Percentiles rank a stretch among this genome's conserved stretches.
Conservation (phyloP, 1,140 invertebrate species). For the Microplitis mediator region DNA sequence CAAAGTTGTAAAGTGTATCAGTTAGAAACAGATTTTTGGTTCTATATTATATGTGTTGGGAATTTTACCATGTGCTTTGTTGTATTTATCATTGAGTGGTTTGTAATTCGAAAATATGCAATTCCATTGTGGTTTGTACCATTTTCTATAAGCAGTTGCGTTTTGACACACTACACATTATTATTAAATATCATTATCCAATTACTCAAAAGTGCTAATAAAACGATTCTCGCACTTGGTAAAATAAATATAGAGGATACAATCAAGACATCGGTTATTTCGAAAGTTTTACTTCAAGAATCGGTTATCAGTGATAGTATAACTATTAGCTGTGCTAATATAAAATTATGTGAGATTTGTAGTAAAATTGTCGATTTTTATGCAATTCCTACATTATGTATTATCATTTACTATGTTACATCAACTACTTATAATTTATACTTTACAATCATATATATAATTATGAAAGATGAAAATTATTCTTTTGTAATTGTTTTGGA, state of each 20-base stretch:
- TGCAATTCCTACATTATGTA: background rate
- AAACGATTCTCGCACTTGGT: background rate
- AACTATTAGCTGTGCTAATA: background rate
- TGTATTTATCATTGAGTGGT: background rate
- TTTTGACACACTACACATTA: background rate
- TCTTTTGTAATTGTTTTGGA: no score
- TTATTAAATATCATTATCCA: background rate
- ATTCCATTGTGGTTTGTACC: background rate
- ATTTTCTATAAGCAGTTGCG: background rate
- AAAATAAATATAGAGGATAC: background rate
- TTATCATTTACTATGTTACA: background rate
- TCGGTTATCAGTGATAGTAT: background rate
- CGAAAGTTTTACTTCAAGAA: background rate
- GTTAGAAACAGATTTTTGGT: background rate
- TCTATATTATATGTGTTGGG: background rate
- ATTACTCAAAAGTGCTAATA: background rate
- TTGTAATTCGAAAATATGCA: background rate
- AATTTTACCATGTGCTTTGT: background rate
- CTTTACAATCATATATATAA: background rate
- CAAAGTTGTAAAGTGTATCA: background rate
- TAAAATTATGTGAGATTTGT: background rate
- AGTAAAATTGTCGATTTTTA: background rate
- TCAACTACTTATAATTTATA: background rate
- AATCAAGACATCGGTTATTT: background rate
- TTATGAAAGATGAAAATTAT: background rate